These are phyloP conservation scores for Pseudorhombus dupliciocellatus DNA, from an alignment of 2,113 vertebrate genomes.

Conservation along the genomic window DNA sequence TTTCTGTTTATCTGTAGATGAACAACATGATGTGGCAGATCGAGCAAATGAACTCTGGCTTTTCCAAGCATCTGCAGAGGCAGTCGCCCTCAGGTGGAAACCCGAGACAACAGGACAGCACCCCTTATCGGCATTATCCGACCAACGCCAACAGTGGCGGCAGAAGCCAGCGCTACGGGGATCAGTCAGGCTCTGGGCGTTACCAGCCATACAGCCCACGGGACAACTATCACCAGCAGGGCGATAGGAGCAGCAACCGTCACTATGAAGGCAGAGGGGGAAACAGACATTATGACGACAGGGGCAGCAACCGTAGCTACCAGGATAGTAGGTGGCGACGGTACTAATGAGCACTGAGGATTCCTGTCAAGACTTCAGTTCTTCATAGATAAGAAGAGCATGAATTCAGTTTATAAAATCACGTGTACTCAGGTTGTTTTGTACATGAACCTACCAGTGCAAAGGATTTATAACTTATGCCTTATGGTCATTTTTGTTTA, in stretches of 20 bases:
- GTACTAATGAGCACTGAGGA: conserved; percentile 57
- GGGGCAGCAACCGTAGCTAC: conserved; percentile 75
- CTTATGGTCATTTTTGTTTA: conserved; percentile 53
- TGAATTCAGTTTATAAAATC: conserved; percentile 25
- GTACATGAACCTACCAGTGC: conserved; percentile 51
- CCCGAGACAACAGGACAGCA: conserved; percentile 76
- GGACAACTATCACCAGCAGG: conserved; percentile 76
- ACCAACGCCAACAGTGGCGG: conserved; percentile 63
- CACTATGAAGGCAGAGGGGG: conserved; percentile 72
- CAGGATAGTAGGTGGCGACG: conserved; percentile 83
- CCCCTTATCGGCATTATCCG: conserved; percentile 61
- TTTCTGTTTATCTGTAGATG: conserved; percentile 75
- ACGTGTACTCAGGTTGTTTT: conserved; percentile 69
- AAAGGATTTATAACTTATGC: conserved; percentile 47
- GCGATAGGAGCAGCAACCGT: conserved; percentile 50
- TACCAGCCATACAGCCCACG: conserved; percentile 79
- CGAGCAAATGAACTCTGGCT: conserved; percentile 63
- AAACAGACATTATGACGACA: conserved; percentile 79
- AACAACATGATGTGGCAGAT: conserved; percentile 76
- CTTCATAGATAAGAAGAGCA: conserved; percentile 23
- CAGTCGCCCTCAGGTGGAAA: conserved; percentile 32
- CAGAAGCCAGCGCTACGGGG: conserved; percentile 72
- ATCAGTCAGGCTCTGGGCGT: conserved; percentile 65
- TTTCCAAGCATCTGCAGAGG: conserved; percentile 66
- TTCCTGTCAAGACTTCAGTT: conserved; percentile 32